Percentiles rank a stretch among this genome's conserved stretches.
phyloP scores from a whole-genome alignment of 2,113 vertebrate species.

The Romanogobio albipinnatus region DNA sequence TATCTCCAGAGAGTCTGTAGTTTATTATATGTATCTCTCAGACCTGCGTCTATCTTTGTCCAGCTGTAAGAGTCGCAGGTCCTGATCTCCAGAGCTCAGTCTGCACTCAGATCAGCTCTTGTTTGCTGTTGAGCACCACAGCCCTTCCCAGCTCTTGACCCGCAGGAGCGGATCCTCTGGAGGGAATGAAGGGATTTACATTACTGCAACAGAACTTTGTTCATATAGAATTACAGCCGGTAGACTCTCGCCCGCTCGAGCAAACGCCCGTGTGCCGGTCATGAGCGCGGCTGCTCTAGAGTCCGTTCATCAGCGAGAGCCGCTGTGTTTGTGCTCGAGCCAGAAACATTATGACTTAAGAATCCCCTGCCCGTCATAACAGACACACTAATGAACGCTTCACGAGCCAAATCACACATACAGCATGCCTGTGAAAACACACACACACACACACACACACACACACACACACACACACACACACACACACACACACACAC shows the following conservation, averaged over 20 bases:
- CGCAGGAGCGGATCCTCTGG: background rate
- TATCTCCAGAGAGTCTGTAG: no score
- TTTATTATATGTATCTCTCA: background rate
- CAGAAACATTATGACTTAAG: constrained; percentile 26
- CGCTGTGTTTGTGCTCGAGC: constrained; percentile 21
- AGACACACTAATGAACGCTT: constrained; percentile 32
- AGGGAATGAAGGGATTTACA: background rate
- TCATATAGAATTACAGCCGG: constrained; percentile 52
- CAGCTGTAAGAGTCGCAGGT: background rate
- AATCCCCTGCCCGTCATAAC: constrained; percentile 45
- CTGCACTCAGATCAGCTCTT: background rate
- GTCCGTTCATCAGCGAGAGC: constrained; percentile 40
- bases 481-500: no score
- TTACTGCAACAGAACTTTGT: background rate
- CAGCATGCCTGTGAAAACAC: constrained; percentile 43
- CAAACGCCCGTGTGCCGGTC: background rate
- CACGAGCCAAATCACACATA: constrained; percentile 56
- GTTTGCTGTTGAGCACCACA: background rate
- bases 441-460: constrained; percentile 33
- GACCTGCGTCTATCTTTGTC: background rate
- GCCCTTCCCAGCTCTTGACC: background rate
- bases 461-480: background rate
- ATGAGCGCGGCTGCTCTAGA: background rate
- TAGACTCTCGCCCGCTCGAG: background rate
- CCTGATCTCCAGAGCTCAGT: background rate